These are phyloP conservation scores for Todus mexicanus DNA, from an alignment of 2,797 vertebrate species.

Conservation along the genomic window DNA sequence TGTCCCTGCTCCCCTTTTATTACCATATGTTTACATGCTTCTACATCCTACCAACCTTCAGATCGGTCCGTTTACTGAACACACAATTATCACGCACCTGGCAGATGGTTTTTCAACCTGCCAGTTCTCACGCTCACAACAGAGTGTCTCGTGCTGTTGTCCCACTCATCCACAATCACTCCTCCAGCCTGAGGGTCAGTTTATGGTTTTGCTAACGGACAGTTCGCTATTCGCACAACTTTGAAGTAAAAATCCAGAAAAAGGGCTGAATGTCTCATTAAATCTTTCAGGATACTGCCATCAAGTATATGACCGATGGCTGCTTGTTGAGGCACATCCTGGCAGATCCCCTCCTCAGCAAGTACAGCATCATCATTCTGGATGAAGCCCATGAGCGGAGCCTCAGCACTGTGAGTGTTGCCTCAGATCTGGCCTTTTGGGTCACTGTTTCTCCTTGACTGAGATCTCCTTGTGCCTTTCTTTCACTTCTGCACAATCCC, in stretches of 20 bases:
- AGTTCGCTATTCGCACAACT: too few relatives aligned
- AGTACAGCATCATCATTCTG: constrained; percentile 88
- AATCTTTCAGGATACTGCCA: constrained; percentile 81
- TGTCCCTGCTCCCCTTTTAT: too few relatives aligned
- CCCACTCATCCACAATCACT: too few relatives aligned
- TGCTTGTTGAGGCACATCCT: constrained; percentile 92
- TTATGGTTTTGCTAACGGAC: too few relatives aligned
- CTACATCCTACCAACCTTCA: too few relatives aligned
- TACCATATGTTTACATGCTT: too few relatives aligned
- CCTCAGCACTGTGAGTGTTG: constrained; percentile 89
- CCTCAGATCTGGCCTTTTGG: neutral
- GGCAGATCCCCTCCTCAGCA: constrained; percentile 84
- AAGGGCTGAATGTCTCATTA: neutral
- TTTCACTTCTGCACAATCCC: neutral
- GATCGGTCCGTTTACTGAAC: too few relatives aligned
- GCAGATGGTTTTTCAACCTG: too few relatives aligned
- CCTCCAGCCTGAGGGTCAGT: too few relatives aligned
- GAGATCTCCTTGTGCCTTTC: neutral
- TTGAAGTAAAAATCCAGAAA: neutral
- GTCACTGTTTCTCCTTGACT: neutral
- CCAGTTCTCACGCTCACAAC: too few relatives aligned
- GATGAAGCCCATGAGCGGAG: constrained; percentile 98
- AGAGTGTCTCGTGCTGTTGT: too few relatives aligned
- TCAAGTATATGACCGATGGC: constrained; percentile 97
- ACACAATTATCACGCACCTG: too few relatives aligned